A percentile compares a stretch with the other conserved stretches of the same genome.
These are phyloP conservation scores for Pelosia muscerda DNA, from an alignment of 2,888 invertebrate species.

Conservation along the genomic window DNA sequence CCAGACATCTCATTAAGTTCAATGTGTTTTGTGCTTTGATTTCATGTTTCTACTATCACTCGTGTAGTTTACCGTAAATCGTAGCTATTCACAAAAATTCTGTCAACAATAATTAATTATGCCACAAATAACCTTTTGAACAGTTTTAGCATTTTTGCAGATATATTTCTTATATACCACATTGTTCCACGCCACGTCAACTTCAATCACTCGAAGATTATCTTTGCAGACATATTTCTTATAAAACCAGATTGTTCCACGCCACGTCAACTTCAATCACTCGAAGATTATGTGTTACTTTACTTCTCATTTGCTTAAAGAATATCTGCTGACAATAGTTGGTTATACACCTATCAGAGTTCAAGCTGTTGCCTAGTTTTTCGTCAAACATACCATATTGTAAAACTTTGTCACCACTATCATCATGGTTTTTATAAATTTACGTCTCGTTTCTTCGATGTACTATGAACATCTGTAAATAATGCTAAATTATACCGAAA, in stretches of 20 bases:
- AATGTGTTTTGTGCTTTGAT: not conserved
- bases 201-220: conserved; percentile 7
- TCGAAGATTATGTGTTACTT: no score
- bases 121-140: not conserved
- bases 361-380: not conserved
- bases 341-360: not conserved
- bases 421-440: no score
- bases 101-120: conserved; percentile 20
- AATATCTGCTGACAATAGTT: not conserved
- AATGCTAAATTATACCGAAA: no score
- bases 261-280: conserved; percentile 4
- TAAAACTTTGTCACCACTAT: no score
- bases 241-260: not conserved
- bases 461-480: no score
- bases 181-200: not conserved
- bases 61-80: no score
- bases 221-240: not conserved
- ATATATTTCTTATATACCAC: not conserved
- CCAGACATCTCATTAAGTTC: not conserved
- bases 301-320: no score
- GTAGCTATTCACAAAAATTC: not conserved
- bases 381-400: not conserved
- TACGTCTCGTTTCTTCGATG: no score
- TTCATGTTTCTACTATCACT: not conserved
- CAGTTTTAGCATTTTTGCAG: not conserved